Percentiles rank a stretch among this genome's conserved stretches.
Evolutionary conservation across 2,113 vertebrate genomes (phyloP).

Genomic region (Cathartes aura): DNA sequence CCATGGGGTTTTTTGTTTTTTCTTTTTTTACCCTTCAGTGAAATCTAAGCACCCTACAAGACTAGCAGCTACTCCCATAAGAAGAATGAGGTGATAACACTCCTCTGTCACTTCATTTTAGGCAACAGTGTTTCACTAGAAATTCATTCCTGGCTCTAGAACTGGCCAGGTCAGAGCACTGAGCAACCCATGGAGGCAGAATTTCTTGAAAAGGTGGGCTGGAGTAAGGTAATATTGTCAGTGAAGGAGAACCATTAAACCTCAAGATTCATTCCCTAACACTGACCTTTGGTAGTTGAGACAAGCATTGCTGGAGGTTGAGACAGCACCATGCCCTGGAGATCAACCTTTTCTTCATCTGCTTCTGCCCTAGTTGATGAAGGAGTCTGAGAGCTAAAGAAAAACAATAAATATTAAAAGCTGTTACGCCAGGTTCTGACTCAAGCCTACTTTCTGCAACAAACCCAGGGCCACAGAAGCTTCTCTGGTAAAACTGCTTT

Average conservation of each 20-base stretch:
- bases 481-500: constrained; percentile 1
- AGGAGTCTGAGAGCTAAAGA: background rate
- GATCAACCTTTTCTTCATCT: background rate
- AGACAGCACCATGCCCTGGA: background rate
- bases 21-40: background rate
- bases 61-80: background rate
- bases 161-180: background rate
- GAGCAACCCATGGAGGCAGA: background rate
- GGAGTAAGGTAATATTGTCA: background rate
- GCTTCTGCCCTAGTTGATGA: background rate
- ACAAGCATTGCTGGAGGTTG: constrained; percentile 63
- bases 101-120: background rate
- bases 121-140: background rate
- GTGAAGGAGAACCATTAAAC: background rate
- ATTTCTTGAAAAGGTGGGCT: background rate
- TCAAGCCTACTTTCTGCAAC: background rate
- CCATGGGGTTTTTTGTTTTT: background rate
- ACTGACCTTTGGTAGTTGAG: constrained; percentile 74
- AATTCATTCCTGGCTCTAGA: background rate
- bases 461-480: background rate
- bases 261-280: background rate
- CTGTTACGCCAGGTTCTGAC: background rate
- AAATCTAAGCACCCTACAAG: background rate
- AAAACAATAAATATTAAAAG: background rate
- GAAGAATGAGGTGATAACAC: background rate